Percentiles rank a stretch among this genome's conserved stretches.
phyloP scores from a whole-genome alignment of 2,888 invertebrate genomes.

The Dynastes maya region DNA sequence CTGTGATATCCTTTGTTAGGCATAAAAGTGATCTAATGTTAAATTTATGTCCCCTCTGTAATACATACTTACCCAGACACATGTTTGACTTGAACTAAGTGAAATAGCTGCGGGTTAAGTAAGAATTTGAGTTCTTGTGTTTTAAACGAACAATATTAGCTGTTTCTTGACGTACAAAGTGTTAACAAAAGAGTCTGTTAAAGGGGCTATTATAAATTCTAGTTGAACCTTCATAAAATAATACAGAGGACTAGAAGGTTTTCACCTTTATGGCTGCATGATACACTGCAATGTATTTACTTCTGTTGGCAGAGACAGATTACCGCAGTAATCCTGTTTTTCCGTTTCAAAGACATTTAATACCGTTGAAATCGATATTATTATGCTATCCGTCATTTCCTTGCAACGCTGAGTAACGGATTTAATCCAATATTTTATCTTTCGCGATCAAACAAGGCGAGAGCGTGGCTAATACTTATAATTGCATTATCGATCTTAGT shows the following conservation, averaged over 20 bases:
- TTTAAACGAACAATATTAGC: not conserved
- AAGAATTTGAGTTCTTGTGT: not conserved
- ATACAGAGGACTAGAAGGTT: not conserved
- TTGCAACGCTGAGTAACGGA: not conserved
- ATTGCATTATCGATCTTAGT: not conserved
- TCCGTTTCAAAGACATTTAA: not conserved
- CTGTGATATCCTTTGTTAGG: conserved; percentile 5
- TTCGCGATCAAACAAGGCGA: not conserved
- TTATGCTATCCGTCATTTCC: not conserved
- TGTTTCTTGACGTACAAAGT: not conserved
- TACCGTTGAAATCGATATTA: not conserved
- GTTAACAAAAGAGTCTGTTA: not conserved
- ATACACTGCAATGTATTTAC: not conserved
- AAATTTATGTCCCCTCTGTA: not conserved
- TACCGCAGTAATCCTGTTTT: conserved; percentile 1
- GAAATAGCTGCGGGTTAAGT: not conserved
- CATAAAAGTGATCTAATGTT: not conserved
- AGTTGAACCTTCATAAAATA: not conserved
- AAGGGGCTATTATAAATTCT: too few relatives aligned
- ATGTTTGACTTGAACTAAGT: not conserved
- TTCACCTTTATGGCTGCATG: not conserved
- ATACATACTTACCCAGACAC: not conserved
- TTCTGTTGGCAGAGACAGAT: not conserved
- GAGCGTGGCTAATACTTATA: not conserved
- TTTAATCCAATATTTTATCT: conserved; percentile 13